Base-by-base conservation (phyloP, 1,140 invertebrate species). In the Adelges cooleyi region DNA sequence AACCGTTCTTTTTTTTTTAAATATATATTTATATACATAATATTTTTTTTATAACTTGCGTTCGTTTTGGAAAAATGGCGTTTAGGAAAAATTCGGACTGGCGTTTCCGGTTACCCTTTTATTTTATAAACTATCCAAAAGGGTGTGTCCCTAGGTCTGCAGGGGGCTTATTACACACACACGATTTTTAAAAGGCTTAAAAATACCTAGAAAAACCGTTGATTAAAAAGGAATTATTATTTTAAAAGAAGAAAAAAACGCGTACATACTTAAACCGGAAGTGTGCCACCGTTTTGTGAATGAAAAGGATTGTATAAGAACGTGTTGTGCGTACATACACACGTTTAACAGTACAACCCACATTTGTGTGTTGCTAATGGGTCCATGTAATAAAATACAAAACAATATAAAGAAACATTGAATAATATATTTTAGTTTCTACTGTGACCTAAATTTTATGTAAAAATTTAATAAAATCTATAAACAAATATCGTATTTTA, bases 41-140 rank as follows among this genome's bases (percentile, higher is more conserved):
- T n/a, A n/a, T n/a, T n/a, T n/a, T n/a, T n/a, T n/a, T n/a, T n/a
- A n/a, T n/a, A n/a, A n/a, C n/a, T n/a, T n/a, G n/a, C 29, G 29
- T 5, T 44, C 25, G 56, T 48, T n/a, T n/a, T 22, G 56, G 42
- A 62, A 62, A 62, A 62, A 62, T 62, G 56, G 56, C 56, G 56
- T 62, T 62, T 33, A 62, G 56, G 56, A 62, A 62, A 59, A 62
- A 33, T 62, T 62, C 40, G 56, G 56, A 62, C 56, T 62, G 56
- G 56, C 56, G 56, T 62, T 62, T 62, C 56, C 56, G 56, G 56
- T 62, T 62, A 62, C 56, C 56, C 56, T 62, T 62, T 62, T 62
- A 48, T 62, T 62, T 62, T 62, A 18, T 8, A 15, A 20, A 25
- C 17, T 25, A 42, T 48, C 42, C 17, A 48, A 62, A 62, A 25